phyloP scores from a whole-genome alignment of 2,113 vertebrate genomes.

The Bucco capensis region DNA sequence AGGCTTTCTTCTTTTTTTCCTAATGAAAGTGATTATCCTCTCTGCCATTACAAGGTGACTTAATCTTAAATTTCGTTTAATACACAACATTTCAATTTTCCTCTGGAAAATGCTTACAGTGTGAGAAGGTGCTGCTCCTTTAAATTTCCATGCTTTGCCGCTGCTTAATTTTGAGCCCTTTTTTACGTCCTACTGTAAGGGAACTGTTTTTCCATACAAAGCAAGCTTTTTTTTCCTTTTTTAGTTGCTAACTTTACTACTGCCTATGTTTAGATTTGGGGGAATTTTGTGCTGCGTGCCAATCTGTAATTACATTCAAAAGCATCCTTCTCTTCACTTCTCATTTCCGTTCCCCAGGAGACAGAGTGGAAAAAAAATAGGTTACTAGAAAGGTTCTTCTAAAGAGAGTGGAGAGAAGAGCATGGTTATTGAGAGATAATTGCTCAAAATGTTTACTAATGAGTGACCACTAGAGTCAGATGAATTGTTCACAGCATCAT shows the following conservation, averaged over 20 bases:
- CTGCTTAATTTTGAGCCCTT: constrained; percentile 43
- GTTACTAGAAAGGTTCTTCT: constrained; percentile 65
- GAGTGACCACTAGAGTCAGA: constrained; percentile 37
- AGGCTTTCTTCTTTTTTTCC: background rate
- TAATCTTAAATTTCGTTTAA: constrained; percentile 10
- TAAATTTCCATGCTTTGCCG: constrained; percentile 34
- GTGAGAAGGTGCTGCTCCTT: constrained; percentile 37
- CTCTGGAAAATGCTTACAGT: background rate
- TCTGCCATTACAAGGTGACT: background rate
- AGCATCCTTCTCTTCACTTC: constrained; percentile 58
- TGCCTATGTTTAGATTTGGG: constrained; percentile 67
- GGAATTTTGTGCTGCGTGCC: constrained; percentile 60
- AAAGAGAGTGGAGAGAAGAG: constrained; percentile 45
- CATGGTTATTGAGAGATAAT: constrained; percentile 59
- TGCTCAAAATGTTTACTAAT: constrained; percentile 63
- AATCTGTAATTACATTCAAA: constrained; percentile 69
- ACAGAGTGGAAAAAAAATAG: constrained; percentile 67
- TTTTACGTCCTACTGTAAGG: constrained; percentile 40
- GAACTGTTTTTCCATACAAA: constrained; percentile 33
- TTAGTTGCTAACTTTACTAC: constrained; percentile 67
- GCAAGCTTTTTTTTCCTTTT: constrained; percentile 51
- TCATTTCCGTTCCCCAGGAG: constrained; percentile 63
- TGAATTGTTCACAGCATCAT: background rate
- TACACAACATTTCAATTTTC: background rate
- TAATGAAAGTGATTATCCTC: background rate